Base-by-base conservation (phyloP, 2,797 vertebrate species). In the Anguilla obscura region DNA sequence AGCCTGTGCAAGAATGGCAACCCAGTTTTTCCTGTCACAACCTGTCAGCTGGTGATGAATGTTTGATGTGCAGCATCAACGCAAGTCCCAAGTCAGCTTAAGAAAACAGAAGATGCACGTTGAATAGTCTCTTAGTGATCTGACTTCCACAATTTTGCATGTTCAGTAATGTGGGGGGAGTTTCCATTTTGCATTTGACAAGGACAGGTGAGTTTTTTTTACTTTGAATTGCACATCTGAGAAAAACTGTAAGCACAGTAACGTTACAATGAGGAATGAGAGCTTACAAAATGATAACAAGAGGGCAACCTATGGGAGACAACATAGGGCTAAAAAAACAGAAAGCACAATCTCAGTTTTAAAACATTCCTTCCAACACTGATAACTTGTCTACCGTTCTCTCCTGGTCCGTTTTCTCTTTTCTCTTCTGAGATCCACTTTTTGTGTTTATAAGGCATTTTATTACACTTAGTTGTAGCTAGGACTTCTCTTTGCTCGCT, bases 41-140 rank as follows among this genome's bases (percentile, higher is more conserved):
- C 66, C 79, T 88, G 27, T 36, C 58, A 50, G 50, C 27, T 18
- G 36, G 69, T 54, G 69, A 84, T 84, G 50, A 86, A 88, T 88
- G 91, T 94, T 95, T 95, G 91, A 96, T 96, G 91, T 86, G 87
- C 83, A 86, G 87, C 83, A 87, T 91, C 88, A 90, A 89, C 56
- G 69, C 60, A 33, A 85, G 84, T 90, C 92, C 91, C 90, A 80
- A 33, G 12, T 56, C 87, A 91, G 90, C 90, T 87, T 10, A 60
- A 87, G 90, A 89, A 91, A 92, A 92, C 89, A 89, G 58, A 18
- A 60, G 63, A 66, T 27, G 5, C 63, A 66, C 21, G 0, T 24
- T 66, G 24, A 66, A n/a, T 66, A 66, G 63, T 2, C 63, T n/a
- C 63, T 66, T 24, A n/a, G 1, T 66, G n/a, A 24, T 4, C 63